A percentile compares a stretch with the other conserved stretches of the same genome.
These are phyloP conservation scores for Oryzias javanicus DNA, from an alignment of 2,113 vertebrate genomes.

Conservation along the genomic window DNA sequence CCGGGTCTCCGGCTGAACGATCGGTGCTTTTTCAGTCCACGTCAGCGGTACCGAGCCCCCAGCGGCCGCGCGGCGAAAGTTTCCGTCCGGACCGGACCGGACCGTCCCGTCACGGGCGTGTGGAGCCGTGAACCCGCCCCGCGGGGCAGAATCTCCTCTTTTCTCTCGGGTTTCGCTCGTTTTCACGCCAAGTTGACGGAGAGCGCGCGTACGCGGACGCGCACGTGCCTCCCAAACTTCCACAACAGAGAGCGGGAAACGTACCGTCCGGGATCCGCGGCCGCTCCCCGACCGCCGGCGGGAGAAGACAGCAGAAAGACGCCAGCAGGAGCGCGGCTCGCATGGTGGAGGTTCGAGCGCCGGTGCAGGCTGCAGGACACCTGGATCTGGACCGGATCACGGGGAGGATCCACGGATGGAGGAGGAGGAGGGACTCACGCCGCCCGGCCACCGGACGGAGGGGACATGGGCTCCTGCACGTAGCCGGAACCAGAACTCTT, in stretches of 20 bases:
- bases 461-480: conserved; percentile 50
- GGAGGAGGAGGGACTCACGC: background rate
- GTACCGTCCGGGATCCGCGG: conserved; percentile 63
- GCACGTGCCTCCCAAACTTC: background rate
- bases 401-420: no score
- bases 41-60: conserved; percentile 63
- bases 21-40: conserved; percentile 55
- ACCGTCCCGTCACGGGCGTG: background rate
- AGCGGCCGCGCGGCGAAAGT: background rate
- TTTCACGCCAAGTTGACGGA: background rate
- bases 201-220: background rate
- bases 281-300: conserved; percentile 30
- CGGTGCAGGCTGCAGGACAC: no score
- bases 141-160: no score
- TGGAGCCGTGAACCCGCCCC: no score
- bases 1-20: no score
- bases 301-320: conserved; percentile 2
- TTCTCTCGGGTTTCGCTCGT: no score
- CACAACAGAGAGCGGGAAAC: background rate
- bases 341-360: conserved; percentile 27
- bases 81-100: background rate
- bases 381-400: no score
- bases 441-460: conserved; percentile 45
- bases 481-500: conserved; percentile 23
- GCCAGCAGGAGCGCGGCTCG: background rate